A percentile compares a stretch with the other conserved stretches of the same genome.
Evolutionary conservation across 2,113 vertebrate genomes (phyloP).

Genomic region (Peromyscus polionotus): DNA sequence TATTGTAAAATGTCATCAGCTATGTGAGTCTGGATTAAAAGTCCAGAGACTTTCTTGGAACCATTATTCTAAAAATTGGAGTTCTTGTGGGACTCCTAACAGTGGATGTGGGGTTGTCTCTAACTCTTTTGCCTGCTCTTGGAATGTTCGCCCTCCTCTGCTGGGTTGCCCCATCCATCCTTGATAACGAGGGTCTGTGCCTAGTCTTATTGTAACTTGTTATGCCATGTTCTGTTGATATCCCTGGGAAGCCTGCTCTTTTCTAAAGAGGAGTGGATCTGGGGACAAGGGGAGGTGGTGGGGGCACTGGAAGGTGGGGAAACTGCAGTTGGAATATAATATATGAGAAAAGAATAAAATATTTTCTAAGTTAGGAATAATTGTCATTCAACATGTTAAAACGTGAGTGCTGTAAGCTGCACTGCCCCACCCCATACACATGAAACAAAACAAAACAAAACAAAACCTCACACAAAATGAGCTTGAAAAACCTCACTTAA

Average conservation of each 20-base stretch:
- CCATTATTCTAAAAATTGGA: background rate
- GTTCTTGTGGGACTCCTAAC: background rate
- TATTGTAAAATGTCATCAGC: background rate
- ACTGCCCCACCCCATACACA: background rate
- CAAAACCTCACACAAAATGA: background rate
- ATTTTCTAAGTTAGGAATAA: constrained; percentile 48
- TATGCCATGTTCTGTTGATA: background rate
- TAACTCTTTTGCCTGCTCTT: background rate
- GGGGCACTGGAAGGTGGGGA: accelerated
- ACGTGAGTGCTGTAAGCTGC: background rate
- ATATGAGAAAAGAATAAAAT: background rate
- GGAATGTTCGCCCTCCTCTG: background rate
- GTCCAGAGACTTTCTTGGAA: background rate
- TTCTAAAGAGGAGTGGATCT: background rate
- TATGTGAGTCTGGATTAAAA: background rate
- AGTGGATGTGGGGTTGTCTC: background rate
- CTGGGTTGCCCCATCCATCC: background rate
- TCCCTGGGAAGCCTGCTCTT: background rate
- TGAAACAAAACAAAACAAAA: background rate
- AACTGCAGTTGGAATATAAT: background rate
- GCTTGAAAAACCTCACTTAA: background rate
- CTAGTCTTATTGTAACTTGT: background rate
- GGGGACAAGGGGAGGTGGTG: background rate
- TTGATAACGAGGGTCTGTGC: background rate
- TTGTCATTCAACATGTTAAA: background rate